A percentile compares a stretch with the other conserved stretches of the same genome.
These are phyloP conservation scores for Microplitis demolitor DNA, from an alignment of 1,140 invertebrate genomes.

Conservation along the genomic window DNA sequence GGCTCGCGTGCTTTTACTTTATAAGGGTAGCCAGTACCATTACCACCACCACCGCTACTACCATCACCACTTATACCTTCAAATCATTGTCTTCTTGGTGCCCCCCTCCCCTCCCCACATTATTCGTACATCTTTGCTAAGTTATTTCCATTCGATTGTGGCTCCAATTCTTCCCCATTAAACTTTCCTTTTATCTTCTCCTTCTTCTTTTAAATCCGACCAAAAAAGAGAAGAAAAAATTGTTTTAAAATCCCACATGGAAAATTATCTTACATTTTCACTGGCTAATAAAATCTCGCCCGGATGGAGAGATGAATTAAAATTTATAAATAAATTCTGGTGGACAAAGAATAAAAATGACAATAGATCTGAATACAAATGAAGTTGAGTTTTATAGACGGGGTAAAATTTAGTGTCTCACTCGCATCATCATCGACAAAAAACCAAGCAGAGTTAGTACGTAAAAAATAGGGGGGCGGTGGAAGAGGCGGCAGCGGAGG, in stretches of 20 bases:
- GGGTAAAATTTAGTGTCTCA: not conserved
- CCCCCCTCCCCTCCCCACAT: not conserved
- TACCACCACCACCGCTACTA: not conserved
- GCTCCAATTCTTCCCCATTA: not conserved
- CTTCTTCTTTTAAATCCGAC: not conserved
- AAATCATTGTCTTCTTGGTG: constrained; percentile 19
- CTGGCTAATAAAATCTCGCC: too few relatives aligned
- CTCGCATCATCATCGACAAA: not conserved
- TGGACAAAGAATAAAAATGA: not conserved
- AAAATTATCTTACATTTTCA: too few relatives aligned
- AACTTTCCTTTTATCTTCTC: not conserved
- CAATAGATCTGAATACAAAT: constrained; percentile 9
- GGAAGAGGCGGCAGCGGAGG: constrained; percentile 18
- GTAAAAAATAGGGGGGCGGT: constrained; percentile 9
- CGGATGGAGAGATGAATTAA: too few relatives aligned
- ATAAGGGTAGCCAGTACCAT: too few relatives aligned
- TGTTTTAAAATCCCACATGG: not conserved
- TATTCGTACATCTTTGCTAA: not conserved
- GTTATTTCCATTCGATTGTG: constrained; percentile 19
- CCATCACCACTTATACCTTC: constrained; percentile 8
- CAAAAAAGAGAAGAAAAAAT: not conserved
- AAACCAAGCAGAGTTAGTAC: not conserved
- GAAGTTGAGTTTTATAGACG: not conserved
- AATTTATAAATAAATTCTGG: not conserved
- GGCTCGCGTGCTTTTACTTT: not conserved